Conservation (phyloP, 2,888 invertebrate genomes). For the Hypena proboscidalis region DNA sequence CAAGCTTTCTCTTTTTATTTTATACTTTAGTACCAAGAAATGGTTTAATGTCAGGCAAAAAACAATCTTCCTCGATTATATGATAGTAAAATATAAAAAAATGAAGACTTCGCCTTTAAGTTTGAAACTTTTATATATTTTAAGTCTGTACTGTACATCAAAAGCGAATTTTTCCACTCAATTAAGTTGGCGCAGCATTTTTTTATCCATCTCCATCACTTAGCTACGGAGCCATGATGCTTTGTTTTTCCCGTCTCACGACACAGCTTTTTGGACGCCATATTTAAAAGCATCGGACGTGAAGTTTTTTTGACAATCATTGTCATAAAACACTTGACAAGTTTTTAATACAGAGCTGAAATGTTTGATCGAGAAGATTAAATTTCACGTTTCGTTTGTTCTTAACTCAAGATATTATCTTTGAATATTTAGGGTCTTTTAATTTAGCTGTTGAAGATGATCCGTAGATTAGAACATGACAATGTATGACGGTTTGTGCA, state of each 20-base stretch:
- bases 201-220: constrained; percentile 28
- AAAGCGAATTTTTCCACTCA: constrained; percentile 35
- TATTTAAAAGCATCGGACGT: constrained; percentile 46
- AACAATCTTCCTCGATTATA: too few species aligned
- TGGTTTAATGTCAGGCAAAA: too few species aligned
- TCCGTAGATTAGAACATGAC: too few species aligned
- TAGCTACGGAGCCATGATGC: constrained; percentile 25
- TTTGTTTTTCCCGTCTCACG: constrained; percentile 32
- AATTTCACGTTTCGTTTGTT: too few species aligned
- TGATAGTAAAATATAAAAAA: too few species aligned
- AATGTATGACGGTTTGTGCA: too few species aligned
- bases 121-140: constrained; percentile 19
- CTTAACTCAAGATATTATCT: too few species aligned
- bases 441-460: too few species aligned
- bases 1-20: too few species aligned
- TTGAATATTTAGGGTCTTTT: too few species aligned
- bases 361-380: too few species aligned
- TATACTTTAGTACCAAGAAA: too few species aligned
- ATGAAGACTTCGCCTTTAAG: constrained; percentile 10
- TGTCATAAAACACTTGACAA: constrained; percentile 43
- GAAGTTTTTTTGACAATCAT: constrained; percentile 50
- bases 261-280: constrained; percentile 42
- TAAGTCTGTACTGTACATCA: constrained; percentile 37
- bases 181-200: constrained; percentile 39
- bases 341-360: constrained; percentile 22